A percentile compares a stretch with the other conserved stretches of the same genome.
Evolutionary conservation across 2,797 vertebrate genomes (phyloP).

Genomic region (Anisognathus igniventris): DNA sequence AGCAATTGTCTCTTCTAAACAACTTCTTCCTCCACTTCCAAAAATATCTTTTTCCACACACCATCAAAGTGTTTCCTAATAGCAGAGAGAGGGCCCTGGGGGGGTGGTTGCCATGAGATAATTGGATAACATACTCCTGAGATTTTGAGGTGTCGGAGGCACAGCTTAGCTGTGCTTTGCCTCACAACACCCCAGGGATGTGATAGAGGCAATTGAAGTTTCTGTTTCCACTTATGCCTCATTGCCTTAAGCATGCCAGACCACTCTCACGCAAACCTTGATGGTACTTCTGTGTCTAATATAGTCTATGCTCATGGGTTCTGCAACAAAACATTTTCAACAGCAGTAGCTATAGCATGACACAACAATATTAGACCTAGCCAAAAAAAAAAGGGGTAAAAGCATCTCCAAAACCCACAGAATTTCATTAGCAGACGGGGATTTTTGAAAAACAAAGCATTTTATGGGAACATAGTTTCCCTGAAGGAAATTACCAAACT

Average conservation of each 20-base stretch:
- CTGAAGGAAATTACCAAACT: neutral
- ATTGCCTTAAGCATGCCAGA: slow-evolving; percentile 10
- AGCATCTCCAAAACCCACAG: neutral
- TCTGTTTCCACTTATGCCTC: slow-evolving; percentile 38
- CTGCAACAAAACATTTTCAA: neutral
- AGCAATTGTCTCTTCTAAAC: slow-evolving; percentile 14
- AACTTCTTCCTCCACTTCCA: neutral
- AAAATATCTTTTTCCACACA: slow-evolving; percentile 50
- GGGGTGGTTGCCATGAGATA: slow-evolving; percentile 30
- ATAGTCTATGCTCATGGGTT: neutral
- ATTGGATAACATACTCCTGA: slow-evolving; percentile 24
- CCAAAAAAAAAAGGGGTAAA: neutral
- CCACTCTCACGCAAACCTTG: neutral
- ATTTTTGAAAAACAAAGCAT: neutral
- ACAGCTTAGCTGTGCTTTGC: slow-evolving; percentile 33
- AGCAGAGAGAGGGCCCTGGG: neutral
- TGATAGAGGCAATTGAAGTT: neutral
- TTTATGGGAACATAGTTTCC: neutral
- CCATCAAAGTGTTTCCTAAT: slow-evolving; percentile 34
- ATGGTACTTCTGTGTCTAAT: slow-evolving; percentile 25
- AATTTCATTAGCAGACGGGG: slow-evolving; percentile 6
- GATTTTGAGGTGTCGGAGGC: slow-evolving; percentile 2
- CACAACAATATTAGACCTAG: neutral
- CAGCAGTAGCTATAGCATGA: neutral
- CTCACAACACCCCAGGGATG: slow-evolving; percentile 29